These are phyloP conservation scores for Clunio marinus DNA, from an alignment of 2,888 invertebrate genomes.

Conservation along the genomic window DNA sequence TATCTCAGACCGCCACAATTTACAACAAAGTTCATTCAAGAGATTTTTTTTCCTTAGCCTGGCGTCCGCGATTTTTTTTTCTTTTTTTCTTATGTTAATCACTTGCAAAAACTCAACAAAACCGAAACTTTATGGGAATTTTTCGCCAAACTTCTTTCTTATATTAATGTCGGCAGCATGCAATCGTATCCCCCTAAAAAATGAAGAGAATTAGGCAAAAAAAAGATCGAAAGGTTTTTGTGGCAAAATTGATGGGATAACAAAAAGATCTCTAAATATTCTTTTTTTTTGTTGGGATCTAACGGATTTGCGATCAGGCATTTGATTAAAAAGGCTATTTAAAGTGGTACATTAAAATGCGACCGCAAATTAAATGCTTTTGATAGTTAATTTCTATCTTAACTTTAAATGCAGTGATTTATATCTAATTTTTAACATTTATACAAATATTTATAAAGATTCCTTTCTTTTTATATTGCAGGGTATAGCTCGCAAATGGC, in stretches of 20 bases:
- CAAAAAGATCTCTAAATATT: neutral
- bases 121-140: constrained; percentile 35
- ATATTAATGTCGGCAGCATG: constrained; percentile 5
- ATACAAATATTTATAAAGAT: neutral
- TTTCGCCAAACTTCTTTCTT: constrained; percentile 16
- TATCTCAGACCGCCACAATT: constrained; percentile 18
- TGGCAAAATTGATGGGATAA: constrained; percentile 2
- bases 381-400: neutral
- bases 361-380: neutral
- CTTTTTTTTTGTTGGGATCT: neutral
- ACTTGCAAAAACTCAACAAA: neutral
- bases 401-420: neutral
- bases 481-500: constrained; percentile 9
- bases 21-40: constrained; percentile 17
- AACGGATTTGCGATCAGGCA: constrained; percentile 5
- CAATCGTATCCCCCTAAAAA: constrained; percentile 28
- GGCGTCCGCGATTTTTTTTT: constrained; percentile 18
- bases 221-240: neutral
- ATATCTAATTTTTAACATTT: no score
- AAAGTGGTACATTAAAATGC: neutral
- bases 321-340: neutral
- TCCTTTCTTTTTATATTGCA: constrained; percentile 15
- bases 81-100: constrained; percentile 10
- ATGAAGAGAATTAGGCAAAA: neutral
- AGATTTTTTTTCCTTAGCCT: neutral